Evolutionary conservation across 2,113 vertebrate species (phyloP).

Genomic region (Nanorana parkeri): DNA sequence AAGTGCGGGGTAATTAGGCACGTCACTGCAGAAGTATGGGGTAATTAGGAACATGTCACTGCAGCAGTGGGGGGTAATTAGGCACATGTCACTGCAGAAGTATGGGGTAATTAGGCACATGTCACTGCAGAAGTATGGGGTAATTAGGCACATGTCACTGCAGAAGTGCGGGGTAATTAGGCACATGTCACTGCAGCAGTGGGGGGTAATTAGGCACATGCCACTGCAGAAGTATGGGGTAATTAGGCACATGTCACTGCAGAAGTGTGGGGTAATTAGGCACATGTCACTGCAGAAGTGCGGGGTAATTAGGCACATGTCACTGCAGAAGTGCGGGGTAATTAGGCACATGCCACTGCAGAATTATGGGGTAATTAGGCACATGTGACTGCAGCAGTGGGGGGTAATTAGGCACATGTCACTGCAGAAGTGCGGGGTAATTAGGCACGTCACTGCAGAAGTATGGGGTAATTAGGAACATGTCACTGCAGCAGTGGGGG

Average conservation of each 20-base stretch:
- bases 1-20: too few relatives aligned
- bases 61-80: not conserved
- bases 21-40: not conserved
- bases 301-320: not conserved
- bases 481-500: not conserved
- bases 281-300: not conserved
- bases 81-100: not conserved
- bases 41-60: too few relatives aligned
- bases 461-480: not conserved
- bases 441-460: not conserved
- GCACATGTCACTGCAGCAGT: not conserved
- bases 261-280: too few relatives aligned
- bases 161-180: slow-evolving; percentile 4
- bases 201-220: not conserved
- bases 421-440: not conserved
- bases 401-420: not conserved
- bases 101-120: not conserved
- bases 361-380: not conserved
- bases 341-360: not conserved
- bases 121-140: not conserved
- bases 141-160: not conserved
- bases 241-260: not conserved
- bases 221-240: not conserved
- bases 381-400: not conserved
- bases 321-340: not conserved